phyloP scores from a whole-genome alignment of 2,797 vertebrate species.

The Chromis chromis region DNA sequence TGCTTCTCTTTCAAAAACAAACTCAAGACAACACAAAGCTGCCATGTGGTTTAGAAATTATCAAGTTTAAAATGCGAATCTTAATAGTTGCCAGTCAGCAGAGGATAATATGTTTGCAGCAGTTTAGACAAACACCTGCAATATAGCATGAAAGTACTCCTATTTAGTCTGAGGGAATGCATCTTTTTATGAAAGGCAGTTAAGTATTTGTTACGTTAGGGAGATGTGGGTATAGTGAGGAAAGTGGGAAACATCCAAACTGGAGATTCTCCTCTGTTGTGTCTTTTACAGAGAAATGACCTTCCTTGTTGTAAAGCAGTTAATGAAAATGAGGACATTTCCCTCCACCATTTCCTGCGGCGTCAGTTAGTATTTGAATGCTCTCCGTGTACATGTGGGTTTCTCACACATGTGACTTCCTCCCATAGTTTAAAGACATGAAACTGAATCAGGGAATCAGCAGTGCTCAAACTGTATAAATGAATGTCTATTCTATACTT shows the following conservation, averaged over 20 bases:
- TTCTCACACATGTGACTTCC: constrained; percentile 24
- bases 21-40: constrained; percentile 48
- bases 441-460: background rate
- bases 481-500: background rate
- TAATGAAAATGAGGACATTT: constrained; percentile 27
- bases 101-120: background rate
- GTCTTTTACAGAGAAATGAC: constrained; percentile 20
- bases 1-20: constrained; percentile 34
- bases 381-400: constrained; percentile 5
- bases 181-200: background rate
- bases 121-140: background rate
- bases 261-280: background rate
- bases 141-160: background rate
- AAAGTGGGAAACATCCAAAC: background rate
- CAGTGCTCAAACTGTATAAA: background rate
- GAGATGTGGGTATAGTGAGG: background rate
- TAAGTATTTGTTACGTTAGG: background rate
- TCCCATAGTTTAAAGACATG: constrained; percentile 16
- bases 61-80: constrained; percentile 16
- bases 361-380: constrained; percentile 3
- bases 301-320: background rate
- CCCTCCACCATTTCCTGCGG: background rate
- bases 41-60: constrained; percentile 8
- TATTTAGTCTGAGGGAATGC: background rate
- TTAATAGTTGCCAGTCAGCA: background rate